Conservation (phyloP, 2,888 invertebrate genomes). For the Keiferia lycopersicella region DNA sequence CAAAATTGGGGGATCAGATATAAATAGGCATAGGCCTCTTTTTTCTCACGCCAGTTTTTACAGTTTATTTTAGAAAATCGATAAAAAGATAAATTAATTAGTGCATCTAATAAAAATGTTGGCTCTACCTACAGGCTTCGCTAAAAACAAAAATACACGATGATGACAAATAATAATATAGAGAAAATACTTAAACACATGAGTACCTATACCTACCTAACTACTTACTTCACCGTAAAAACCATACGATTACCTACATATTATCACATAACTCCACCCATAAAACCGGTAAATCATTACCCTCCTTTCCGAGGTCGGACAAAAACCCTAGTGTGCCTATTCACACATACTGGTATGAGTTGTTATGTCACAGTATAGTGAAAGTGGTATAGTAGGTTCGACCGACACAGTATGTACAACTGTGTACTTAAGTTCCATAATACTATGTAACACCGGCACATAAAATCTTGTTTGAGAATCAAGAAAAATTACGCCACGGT, state of each 20-base stretch:
- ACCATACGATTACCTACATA: conserved; percentile 1
- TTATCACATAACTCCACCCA: not conserved
- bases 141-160: not conserved
- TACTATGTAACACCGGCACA: not conserved
- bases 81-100: no score
- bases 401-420: conserved; percentile 27
- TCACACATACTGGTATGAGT: conserved; percentile 14
- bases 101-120: no score
- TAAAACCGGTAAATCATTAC: conserved; percentile 13
- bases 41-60: no score
- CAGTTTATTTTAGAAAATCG: no score
- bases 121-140: no score
- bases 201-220: no score
- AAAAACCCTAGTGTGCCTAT: conserved; percentile 23
- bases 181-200: not conserved
- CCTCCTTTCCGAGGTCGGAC: conserved; percentile 14
- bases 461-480: no score
- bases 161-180: no score
- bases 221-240: not conserved
- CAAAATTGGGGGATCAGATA: no score
- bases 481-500: no score
- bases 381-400: conserved; percentile 50
- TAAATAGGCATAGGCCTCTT: no score
- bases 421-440: conserved; percentile 15
- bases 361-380: conserved; percentile 41